These are phyloP conservation scores for Salarias fasciatus DNA, from an alignment of 2,797 vertebrate species.

Conservation along the genomic window DNA sequence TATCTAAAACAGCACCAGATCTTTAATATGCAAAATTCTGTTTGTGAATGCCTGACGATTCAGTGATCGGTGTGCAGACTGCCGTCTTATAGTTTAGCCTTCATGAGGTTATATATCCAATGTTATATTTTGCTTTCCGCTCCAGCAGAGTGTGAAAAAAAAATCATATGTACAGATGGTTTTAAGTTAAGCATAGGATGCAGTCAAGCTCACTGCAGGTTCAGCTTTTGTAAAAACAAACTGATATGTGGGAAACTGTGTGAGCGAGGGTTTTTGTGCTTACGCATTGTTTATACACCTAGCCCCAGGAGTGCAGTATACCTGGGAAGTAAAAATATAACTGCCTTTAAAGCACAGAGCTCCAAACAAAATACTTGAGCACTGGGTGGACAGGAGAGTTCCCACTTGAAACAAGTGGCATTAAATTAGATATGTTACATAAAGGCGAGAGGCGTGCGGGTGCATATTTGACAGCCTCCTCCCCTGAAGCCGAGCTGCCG, in stretches of 20 bases:
- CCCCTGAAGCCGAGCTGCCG: slow-evolving; percentile 24
- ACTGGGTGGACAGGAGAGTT: slow-evolving; percentile 34
- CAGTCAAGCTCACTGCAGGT: not conserved
- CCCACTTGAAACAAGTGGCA: slow-evolving; percentile 57
- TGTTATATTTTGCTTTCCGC: not conserved
- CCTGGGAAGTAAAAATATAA: slow-evolving; percentile 5
- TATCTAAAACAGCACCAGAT: not conserved
- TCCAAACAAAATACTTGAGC: slow-evolving; percentile 36
- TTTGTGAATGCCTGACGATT: not conserved
- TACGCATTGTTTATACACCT: not conserved
- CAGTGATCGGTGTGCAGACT: too few relatives aligned
- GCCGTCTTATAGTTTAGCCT: too few relatives aligned
- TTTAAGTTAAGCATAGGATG: not conserved
- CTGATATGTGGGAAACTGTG: not conserved
- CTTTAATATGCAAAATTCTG: not conserved
- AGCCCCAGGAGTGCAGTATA: not conserved
- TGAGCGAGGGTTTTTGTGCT: slow-evolving; percentile 1
- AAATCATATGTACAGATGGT: not conserved
- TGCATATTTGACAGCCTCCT: slow-evolving; percentile 35
- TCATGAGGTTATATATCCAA: not conserved
- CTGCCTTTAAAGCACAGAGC: slow-evolving; percentile 15
- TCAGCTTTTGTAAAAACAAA: not conserved
- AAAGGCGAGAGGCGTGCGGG: slow-evolving; percentile 46
- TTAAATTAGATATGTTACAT: slow-evolving; percentile 61
- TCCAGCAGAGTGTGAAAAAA: not conserved